Conservation (phyloP, 2,888 invertebrate species). For the Diarsia rubi region DNA sequence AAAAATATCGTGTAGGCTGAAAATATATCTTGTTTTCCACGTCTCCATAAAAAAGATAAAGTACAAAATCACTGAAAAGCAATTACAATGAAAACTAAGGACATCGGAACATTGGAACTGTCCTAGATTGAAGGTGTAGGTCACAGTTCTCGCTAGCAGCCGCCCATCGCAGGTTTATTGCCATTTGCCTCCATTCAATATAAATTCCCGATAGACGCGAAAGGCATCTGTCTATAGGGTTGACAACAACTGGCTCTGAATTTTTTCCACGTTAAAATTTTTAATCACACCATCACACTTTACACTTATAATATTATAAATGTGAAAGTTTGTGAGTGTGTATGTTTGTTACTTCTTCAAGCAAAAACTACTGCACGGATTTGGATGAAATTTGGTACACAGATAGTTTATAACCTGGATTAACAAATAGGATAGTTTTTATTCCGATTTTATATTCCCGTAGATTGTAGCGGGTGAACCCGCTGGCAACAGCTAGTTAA, state of each 20-base stretch:
- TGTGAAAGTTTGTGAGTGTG: too few relatives aligned
- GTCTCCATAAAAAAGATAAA: not conserved
- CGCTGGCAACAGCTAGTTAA: too few relatives aligned
- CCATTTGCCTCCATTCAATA: slow-evolving; percentile 70
- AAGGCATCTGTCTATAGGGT: slow-evolving; percentile 67
- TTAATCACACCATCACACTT: too few relatives aligned
- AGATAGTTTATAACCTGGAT: too few relatives aligned
- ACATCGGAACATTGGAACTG: slow-evolving; percentile 44
- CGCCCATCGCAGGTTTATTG: slow-evolving; percentile 68
- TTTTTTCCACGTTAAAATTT: not conserved
- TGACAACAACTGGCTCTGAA: slow-evolving; percentile 19
- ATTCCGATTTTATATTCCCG: too few relatives aligned
- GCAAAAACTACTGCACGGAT: too few relatives aligned
- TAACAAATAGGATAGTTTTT: too few relatives aligned
- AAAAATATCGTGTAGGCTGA: not conserved
- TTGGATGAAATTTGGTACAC: too few relatives aligned
- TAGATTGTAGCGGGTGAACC: too few relatives aligned
- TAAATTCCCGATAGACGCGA: slow-evolving; percentile 72
- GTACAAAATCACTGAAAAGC: not conserved
- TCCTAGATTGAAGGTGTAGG: slow-evolving; percentile 62
- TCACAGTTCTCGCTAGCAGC: slow-evolving; percentile 58
- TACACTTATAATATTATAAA: too few relatives aligned
- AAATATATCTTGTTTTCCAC: not conserved
- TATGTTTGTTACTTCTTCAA: too few relatives aligned
- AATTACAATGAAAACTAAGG: slow-evolving; percentile 29